A percentile compares a stretch with the other conserved stretches of the same genome.
Evolutionary conservation across 1,140 invertebrate species (phyloP).

Genomic region (Penaeus indicus): DNA sequence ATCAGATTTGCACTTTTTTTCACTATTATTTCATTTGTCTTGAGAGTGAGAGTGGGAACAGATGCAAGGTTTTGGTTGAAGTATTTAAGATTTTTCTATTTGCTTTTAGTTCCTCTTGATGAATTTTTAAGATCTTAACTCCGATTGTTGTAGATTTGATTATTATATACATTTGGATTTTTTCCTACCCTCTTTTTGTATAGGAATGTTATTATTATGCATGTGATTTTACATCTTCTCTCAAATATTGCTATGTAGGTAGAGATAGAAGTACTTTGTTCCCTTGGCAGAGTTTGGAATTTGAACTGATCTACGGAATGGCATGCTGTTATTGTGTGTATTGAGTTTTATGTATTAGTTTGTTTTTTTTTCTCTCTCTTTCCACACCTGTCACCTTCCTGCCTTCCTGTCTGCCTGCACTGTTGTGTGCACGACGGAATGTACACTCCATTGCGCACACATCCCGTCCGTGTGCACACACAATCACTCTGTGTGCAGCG

Average conservation of each 20-base stretch:
- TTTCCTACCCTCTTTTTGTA: conserved; percentile 43
- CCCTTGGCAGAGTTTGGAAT: conserved; percentile 33
- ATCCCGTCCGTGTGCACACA: conserved; percentile 39
- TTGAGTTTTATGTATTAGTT: conserved; percentile 63
- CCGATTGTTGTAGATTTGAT: conserved; percentile 5
- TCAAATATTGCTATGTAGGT: conserved; percentile 56
- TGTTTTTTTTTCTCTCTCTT: conserved; percentile 63
- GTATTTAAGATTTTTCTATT: too few species aligned
- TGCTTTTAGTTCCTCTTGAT: too few species aligned
- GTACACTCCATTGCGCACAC: conserved; percentile 58
- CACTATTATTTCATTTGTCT: too few species aligned
- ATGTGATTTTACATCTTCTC: conserved; percentile 55
- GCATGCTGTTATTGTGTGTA: conserved; percentile 61
- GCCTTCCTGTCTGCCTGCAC: conserved; percentile 64
- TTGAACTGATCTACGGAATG: conserved; percentile 55
- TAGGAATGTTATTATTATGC: conserved; percentile 63
- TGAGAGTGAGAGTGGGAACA: too few species aligned
- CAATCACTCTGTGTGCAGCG: conserved; percentile 52
- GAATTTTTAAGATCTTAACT: too few species aligned
- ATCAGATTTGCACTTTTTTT: too few species aligned
- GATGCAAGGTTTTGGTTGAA: too few species aligned
- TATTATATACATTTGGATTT: conserved; percentile 21
- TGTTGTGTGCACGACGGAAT: conserved; percentile 63
- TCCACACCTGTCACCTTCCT: conserved; percentile 63
- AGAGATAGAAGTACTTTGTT: conserved; percentile 42